Conservation (phyloP, 2,888 invertebrate species). For the Amphipoea lucens region DNA sequence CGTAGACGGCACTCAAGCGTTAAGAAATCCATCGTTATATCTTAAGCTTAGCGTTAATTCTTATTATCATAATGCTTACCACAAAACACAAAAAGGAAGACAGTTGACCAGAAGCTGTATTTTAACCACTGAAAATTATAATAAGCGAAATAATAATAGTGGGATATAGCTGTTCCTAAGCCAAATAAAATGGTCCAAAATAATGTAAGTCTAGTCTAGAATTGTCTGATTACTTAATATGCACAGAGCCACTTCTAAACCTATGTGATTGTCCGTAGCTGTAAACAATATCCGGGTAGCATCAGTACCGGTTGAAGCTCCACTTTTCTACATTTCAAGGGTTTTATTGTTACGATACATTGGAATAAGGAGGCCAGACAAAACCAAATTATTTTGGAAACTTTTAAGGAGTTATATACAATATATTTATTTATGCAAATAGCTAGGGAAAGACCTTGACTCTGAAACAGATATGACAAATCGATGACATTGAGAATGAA, state of each 20-base stretch:
- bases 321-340: conserved; percentile 14
- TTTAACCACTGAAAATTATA: neutral
- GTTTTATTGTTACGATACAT: conserved; percentile 26
- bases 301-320: conserved; percentile 37
- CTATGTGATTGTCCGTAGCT: conserved; percentile 44
- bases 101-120: neutral
- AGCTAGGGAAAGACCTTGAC: neutral
- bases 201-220: conserved; percentile 40
- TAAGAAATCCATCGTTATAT: conserved; percentile 28
- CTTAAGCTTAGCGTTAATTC: neutral
- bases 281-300: conserved; percentile 56
- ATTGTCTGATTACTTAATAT: conserved; percentile 45
- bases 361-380: neutral
- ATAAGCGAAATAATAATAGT: too few species aligned
- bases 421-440: neutral
- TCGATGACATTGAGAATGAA: neutral
- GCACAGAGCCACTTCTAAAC: conserved; percentile 42
- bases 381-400: neutral
- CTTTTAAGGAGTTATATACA: neutral
- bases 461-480: neutral
- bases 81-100: neutral
- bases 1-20: conserved; percentile 18
- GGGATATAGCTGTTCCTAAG: too few species aligned
- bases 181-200: neutral
- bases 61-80: neutral